Conservation (phyloP, 2,797 vertebrate genomes). For the Clangula hyemalis region DNA sequence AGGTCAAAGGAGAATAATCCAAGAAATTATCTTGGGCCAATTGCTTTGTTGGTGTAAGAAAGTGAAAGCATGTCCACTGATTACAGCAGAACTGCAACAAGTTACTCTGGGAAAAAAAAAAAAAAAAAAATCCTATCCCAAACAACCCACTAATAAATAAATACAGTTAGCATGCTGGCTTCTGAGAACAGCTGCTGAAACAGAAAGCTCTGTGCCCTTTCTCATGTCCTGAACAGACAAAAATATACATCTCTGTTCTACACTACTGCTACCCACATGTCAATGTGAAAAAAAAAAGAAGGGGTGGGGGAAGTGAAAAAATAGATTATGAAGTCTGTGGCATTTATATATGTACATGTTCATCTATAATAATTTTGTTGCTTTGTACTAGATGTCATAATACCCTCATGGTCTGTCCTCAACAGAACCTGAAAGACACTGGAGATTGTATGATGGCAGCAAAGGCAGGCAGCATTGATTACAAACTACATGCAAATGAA, state of each 20-base stretch:
- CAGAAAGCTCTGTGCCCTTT: slow-evolving; percentile 30
- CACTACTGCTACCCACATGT: neutral
- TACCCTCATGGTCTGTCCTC: neutral
- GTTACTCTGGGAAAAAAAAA: neutral
- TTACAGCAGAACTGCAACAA: neutral
- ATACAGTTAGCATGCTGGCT: slow-evolving; percentile 19
- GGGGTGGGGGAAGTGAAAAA: neutral
- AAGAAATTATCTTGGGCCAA: neutral
- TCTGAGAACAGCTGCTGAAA: slow-evolving; percentile 48
- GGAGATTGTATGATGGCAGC: neutral
- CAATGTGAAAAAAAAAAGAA: slow-evolving; percentile 14
- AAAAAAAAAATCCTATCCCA: slow-evolving; percentile 34
- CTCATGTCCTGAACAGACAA: slow-evolving; percentile 49
- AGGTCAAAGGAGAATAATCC: neutral
- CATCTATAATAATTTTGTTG: neutral
- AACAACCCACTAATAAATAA: slow-evolving; percentile 46
- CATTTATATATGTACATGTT: neutral
- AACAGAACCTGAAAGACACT: neutral
- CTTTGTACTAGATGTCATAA: neutral
- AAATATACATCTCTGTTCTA: slow-evolving; percentile 41
- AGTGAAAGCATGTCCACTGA: neutral
- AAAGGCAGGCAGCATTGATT: neutral
- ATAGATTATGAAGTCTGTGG: neutral
- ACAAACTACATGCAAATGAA: neutral
- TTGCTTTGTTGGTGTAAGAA: neutral